Base-by-base conservation (phyloP, 1,140 invertebrate genomes). In the Calephelis nemesis region DNA sequence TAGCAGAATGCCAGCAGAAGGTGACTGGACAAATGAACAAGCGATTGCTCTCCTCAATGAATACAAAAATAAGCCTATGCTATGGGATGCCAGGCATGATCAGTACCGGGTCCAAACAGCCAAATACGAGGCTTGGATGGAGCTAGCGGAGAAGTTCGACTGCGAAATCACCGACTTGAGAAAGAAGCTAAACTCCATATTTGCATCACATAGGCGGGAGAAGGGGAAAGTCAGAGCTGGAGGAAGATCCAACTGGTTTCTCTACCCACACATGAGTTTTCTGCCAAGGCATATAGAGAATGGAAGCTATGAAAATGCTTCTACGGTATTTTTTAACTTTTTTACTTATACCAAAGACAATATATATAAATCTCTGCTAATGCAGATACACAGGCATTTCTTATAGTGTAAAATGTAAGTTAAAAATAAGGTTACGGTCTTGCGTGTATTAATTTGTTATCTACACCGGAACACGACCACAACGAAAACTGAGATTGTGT, bases 131-230 rank as follows among this genome's bases (percentile, higher is more conserved):
- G 85, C 89, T 0, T 91, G 82, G 84, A 71, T 72, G 6, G 76
- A 83, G 4, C n/a, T 91, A 8, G 87, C 87, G 12, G 68, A 70
- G 8, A 47, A 68, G 0, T 89, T 88, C 71, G 75, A 86, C 4
- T 90, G 87, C 60, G 84, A 89, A 9, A 78, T 90, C 5, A 65
- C 73, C 0, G 84, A 89, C 60, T 49, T 91, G 65, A 64, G 78
- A 13, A 89, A 85, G 79, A 91, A 91, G 48, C 68, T 91, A 60
- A 88, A 88, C 69, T 90, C 87, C 3, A 74, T 91, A 5, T 84
- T 90, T 62, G 89, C 89, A 0, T 91, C 89, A 11, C 81, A 90
- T 19, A 73, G 89, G 5, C 75, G 89, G 2, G 89, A 91, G 75
- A 88, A 87, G 63, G 66, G 66, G 8, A 88, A 84, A 65, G 78